Percentiles rank a stretch among this genome's conserved stretches.
phyloP scores from a whole-genome alignment of 35 echinoderm and acorn worm genomes.

The Lytechinus pictus region DNA sequence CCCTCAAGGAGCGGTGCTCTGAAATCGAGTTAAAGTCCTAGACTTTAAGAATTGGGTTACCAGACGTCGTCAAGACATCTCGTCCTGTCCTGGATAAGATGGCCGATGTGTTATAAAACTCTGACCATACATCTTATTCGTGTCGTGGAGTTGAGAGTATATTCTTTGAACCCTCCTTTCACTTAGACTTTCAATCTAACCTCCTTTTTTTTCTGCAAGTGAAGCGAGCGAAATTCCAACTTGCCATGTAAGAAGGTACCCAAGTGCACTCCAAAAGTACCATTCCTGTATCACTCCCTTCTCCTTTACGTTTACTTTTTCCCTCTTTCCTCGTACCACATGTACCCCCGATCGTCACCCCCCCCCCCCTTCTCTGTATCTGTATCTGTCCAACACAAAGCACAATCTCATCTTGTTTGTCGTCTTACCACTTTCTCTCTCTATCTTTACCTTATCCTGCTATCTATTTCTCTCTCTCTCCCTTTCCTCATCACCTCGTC shows the following conservation, averaged over 20 bases:
- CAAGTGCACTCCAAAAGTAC: slow-evolving; percentile 41
- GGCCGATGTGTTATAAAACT: slow-evolving; percentile 33
- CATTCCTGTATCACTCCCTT: slow-evolving; percentile 9
- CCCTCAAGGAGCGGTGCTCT: slow-evolving; percentile 37
- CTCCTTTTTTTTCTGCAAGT: neutral
- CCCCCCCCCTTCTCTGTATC: too few relatives aligned
- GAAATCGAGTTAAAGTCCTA: slow-evolving; percentile 47
- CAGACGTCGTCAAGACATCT: slow-evolving; percentile 43
- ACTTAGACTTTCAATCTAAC: neutral
- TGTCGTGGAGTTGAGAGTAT: neutral
- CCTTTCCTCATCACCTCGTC: neutral
- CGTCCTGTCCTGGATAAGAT: slow-evolving; percentile 23
- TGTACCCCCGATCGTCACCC: too few relatives aligned
- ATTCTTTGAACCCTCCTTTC: neutral
- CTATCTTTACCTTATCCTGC: too few relatives aligned
- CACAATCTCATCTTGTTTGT: too few relatives aligned
- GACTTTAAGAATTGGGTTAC: slow-evolving; percentile 49
- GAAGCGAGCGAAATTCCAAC: neutral
- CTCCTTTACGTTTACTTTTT: neutral
- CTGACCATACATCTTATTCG: slow-evolving; percentile 26
- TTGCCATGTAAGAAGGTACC: slow-evolving; percentile 3
- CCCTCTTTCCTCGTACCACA: neutral
- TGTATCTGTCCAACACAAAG: too few relatives aligned
- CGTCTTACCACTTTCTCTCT: too few relatives aligned
- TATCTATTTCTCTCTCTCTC: neutral